A percentile compares a stretch with the other conserved stretches of the same genome.
Evolutionary conservation across 1,140 invertebrate genomes (phyloP).

Genomic region (Drosophila pseudoananassae): DNA sequence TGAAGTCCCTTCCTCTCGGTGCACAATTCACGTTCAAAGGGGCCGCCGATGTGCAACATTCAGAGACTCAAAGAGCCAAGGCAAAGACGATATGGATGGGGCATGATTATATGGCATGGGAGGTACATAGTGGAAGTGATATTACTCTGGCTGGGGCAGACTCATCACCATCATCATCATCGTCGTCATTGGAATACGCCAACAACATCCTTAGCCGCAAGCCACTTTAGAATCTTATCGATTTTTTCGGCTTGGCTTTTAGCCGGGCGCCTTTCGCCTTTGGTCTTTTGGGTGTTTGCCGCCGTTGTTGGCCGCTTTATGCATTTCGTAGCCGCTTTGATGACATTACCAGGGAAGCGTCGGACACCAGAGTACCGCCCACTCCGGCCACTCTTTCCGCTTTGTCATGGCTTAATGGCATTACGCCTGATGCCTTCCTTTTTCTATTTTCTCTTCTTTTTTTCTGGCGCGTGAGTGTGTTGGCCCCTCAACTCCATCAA

Average conservation of each 20-base stretch:
- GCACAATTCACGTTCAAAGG: slow-evolving; percentile 59
- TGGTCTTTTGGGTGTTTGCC: slow-evolving; percentile 53
- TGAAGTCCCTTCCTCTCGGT: slow-evolving; percentile 26
- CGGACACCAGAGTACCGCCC: not conserved
- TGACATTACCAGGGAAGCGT: slow-evolving; percentile 67
- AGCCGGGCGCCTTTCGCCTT: slow-evolving; percentile 48
- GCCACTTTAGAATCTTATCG: slow-evolving; percentile 75
- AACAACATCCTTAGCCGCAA: slow-evolving; percentile 33
- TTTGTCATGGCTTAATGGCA: slow-evolving; percentile 58
- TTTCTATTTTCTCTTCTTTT: not conserved
- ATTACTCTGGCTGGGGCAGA: slow-evolving; percentile 21
- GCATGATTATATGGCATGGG: slow-evolving; percentile 5
- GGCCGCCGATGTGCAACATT: slow-evolving; percentile 59
- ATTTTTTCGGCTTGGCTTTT: slow-evolving; percentile 70
- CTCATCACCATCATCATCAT: slow-evolving; percentile 21
- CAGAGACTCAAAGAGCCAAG: slow-evolving; percentile 48
- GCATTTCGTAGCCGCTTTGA: slow-evolving; percentile 79
- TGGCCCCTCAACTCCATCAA: slow-evolving; percentile 69
- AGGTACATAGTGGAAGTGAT: slow-evolving; percentile 13
- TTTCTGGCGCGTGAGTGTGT: slow-evolving; percentile 16
- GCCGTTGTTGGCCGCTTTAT: slow-evolving; percentile 64
- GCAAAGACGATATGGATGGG: slow-evolving; percentile 41
- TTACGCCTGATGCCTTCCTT: slow-evolving; percentile 34
- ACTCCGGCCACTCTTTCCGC: slow-evolving; percentile 13
- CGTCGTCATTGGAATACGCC: slow-evolving; percentile 10